Evolutionary conservation across 1,140 invertebrate genomes (phyloP).

Genomic region (Heliothis subflexa): DNA sequence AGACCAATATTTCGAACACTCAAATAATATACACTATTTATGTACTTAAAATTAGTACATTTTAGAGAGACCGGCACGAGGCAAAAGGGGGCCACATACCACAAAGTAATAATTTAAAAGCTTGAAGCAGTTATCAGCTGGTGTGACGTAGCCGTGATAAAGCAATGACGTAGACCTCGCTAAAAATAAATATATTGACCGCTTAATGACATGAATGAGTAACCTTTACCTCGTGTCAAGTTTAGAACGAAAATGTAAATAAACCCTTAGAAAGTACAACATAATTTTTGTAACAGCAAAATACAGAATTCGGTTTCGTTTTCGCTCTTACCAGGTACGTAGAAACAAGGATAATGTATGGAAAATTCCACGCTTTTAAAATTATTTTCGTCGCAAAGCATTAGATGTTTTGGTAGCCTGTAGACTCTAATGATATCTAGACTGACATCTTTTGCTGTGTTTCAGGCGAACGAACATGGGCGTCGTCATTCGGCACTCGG

Average conservation of each 20-base stretch:
- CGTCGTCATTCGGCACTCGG: neutral
- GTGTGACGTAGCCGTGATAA: slow-evolving; percentile 38
- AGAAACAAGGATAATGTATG: slow-evolving; percentile 17
- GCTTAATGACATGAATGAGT: slow-evolving; percentile 40
- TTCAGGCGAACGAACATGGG: neutral
- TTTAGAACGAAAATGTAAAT: slow-evolving; percentile 20
- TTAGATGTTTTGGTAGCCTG: neutral
- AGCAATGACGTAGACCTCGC: slow-evolving; percentile 25
- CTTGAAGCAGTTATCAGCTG: slow-evolving; percentile 21
- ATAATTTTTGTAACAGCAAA: neutral
- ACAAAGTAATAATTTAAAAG: slow-evolving; percentile 2
- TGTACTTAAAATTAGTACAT: neutral
- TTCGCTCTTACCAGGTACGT: neutral
- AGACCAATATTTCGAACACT: neutral
- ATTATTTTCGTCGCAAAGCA: neutral
- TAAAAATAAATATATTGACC: slow-evolving; percentile 46
- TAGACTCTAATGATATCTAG: neutral
- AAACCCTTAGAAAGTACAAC: neutral
- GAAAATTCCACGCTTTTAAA: slow-evolving; percentile 16
- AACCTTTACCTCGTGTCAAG: slow-evolving; percentile 43
- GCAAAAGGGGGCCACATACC: neutral
- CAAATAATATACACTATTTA: neutral
- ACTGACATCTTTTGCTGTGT: neutral
- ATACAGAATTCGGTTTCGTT: neutral
- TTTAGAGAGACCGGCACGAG: neutral